Conservation (phyloP, 2,113 vertebrate species). For the Orcinus orca region DNA sequence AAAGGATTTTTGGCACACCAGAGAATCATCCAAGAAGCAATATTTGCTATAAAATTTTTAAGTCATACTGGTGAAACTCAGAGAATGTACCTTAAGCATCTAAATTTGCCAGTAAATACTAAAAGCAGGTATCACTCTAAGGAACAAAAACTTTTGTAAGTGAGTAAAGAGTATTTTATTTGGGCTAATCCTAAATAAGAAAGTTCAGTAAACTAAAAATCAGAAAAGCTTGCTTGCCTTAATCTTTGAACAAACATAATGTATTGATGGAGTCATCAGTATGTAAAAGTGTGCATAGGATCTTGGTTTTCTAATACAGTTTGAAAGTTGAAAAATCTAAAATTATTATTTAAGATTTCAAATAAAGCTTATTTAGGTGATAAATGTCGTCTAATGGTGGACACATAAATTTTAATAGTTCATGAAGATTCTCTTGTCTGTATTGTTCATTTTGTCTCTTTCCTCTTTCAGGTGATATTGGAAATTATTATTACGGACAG, state of each 20-base stretch:
- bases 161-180: not conserved
- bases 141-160: not conserved
- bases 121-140: not conserved
- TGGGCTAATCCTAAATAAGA: not conserved
- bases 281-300: not conserved
- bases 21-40: not conserved
- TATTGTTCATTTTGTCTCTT: constrained; percentile 38
- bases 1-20: not conserved
- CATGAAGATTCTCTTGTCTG: not conserved
- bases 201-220: not conserved
- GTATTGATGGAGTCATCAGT: not conserved
- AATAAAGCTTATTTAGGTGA: not conserved
- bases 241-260: not conserved
- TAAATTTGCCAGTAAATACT: not conserved
- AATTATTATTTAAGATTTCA: not conserved
- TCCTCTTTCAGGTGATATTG: constrained; percentile 87
- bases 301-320: not conserved
- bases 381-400: not conserved
- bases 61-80: not conserved
- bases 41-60: not conserved
- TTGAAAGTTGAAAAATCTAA: not conserved
- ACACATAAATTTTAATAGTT: not conserved
- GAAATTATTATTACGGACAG: constrained; percentile 91
- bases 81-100: not conserved
- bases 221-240: not conserved